Percentiles rank a stretch among this genome's conserved stretches.
These are phyloP conservation scores for Sarcophilus harrisii DNA, from an alignment of 2,797 vertebrate genomes.

Conservation along the genomic window DNA sequence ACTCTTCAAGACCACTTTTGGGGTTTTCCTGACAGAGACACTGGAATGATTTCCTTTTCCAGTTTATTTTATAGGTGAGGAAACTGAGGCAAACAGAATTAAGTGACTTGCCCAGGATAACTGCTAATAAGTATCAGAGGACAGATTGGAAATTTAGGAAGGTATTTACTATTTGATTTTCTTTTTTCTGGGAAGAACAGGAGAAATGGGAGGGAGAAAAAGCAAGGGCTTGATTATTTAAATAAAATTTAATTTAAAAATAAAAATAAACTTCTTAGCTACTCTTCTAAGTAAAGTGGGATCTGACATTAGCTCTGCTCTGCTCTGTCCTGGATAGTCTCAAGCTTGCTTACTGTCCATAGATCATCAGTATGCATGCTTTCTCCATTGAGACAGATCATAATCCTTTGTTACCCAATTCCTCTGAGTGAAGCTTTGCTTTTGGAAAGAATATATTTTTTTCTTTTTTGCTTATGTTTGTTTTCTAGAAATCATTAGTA, in stretches of 20 bases:
- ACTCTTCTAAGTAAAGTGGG: neutral
- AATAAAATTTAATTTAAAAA: neutral
- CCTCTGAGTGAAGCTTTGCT: neutral
- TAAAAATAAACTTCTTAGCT: neutral
- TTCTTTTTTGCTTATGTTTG: neutral
- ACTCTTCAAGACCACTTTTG: too few relatives aligned
- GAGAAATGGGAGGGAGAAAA: neutral
- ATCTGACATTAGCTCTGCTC: neutral
- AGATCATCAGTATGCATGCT: neutral
- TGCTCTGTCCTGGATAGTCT: neutral
- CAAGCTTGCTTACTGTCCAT: too few relatives aligned
- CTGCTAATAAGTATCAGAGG: too few relatives aligned
- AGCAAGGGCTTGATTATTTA: neutral
- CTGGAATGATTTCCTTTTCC: too few relatives aligned
- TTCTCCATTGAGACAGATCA: neutral
- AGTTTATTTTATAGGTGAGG: too few relatives aligned
- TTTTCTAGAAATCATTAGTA: neutral
- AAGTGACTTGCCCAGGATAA: too few relatives aligned
- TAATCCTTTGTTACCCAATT: neutral
- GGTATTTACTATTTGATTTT: too few relatives aligned
- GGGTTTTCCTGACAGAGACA: too few relatives aligned
- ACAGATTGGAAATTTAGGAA: too few relatives aligned
- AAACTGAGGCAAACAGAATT: too few relatives aligned
- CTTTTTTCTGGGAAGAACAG: too few relatives aligned
- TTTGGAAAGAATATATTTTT: neutral